Percentiles rank a stretch among this genome's conserved stretches.
Conservation (phyloP, 1,140 invertebrate species). For the Bombus consobrinus region DNA sequence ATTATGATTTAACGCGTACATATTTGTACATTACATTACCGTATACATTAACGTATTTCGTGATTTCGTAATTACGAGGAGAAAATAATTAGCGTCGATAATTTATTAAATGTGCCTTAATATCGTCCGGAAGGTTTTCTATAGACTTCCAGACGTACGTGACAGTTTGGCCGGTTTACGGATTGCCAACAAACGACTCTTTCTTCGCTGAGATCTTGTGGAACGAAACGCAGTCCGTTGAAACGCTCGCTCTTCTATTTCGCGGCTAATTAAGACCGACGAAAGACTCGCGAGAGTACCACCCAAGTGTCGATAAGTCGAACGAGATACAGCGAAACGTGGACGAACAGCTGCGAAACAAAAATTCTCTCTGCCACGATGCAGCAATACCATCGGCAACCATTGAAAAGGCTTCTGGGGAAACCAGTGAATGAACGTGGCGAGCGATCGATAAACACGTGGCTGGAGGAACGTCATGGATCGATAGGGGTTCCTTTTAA, state of each 20-base stretch:
- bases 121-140: neutral
- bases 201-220: neutral
- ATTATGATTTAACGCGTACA: too few species aligned
- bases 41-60: too few species aligned
- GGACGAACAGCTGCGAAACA: too few species aligned
- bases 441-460: constrained; percentile 56
- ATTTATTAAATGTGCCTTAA: neutral
- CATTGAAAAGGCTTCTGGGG: too few species aligned
- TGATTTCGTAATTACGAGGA: too few species aligned
- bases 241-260: constrained; percentile 11
- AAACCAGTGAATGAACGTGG: neutral
- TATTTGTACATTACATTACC: too few species aligned
- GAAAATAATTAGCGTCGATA: too few species aligned
- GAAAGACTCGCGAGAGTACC: too few species aligned
- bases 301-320: too few species aligned
- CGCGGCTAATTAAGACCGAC: constrained; percentile 46
- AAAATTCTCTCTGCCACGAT: neutral
- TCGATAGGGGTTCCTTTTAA: constrained; percentile 59
- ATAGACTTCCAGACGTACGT: neutral
- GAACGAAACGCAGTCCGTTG: neutral
- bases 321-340: neutral
- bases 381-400: neutral
- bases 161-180: constrained; percentile 12
- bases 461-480: constrained; percentile 41
- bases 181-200: neutral